phyloP scores from a whole-genome alignment of 2,113 vertebrate species.

The human region DNA sequence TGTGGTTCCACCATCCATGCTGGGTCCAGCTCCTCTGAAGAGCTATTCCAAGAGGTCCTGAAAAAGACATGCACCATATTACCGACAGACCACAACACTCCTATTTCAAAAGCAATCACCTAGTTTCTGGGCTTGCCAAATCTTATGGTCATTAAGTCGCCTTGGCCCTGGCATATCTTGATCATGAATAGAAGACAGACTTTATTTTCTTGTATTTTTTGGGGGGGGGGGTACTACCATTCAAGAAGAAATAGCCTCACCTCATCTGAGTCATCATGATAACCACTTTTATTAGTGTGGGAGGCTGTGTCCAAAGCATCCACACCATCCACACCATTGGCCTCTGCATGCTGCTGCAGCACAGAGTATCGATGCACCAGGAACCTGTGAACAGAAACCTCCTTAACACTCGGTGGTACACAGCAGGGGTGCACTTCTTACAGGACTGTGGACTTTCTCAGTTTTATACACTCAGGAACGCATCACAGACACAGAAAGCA shows the following conservation, averaged over 20 bases:
- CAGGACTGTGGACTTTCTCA: neutral
- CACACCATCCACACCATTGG: constrained; percentile 87
- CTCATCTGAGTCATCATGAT: constrained; percentile 95
- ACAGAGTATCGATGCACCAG: constrained; percentile 95
- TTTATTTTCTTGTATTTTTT: neutral
- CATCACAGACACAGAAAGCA: neutral
- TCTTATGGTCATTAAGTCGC: neutral
- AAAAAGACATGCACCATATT: neutral
- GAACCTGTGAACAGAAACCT: constrained; percentile 85
- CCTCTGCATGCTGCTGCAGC: constrained; percentile 91
- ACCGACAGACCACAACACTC: neutral
- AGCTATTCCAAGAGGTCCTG: constrained; percentile 85
- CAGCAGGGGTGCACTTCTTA: rapidly evolving
- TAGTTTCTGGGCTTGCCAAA: neutral
- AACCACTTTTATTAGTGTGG: constrained; percentile 82
- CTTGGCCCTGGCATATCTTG: neutral
- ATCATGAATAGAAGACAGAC: neutral
- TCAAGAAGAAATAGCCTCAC: constrained; percentile 77
- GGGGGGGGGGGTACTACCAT: neutral
- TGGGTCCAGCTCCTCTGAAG: neutral
- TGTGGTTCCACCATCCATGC: constrained; percentile 39
- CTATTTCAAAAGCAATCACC: neutral
- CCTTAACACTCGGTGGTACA: rapidly evolving
- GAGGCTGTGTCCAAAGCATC: constrained; percentile 86
- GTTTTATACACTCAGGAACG: neutral